Conservation (phyloP, 2,888 invertebrate genomes). For the Nasonovia ribisnigri region DNA sequence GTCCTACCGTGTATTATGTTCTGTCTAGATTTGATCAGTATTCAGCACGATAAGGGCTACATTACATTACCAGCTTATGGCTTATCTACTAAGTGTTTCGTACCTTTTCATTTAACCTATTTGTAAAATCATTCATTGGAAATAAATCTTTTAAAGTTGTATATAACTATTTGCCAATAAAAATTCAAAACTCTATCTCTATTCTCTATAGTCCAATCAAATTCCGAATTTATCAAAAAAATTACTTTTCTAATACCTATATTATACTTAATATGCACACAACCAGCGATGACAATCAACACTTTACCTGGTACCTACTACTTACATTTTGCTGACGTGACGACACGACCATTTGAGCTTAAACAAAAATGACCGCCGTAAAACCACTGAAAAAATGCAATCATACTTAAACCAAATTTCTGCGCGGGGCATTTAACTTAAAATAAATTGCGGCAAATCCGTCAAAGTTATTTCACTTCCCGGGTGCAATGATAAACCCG, state of each 20-base stretch:
- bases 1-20: not conserved
- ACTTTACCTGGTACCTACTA: not conserved
- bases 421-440: not conserved
- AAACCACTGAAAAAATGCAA: not conserved
- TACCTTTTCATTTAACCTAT: not conserved
- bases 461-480: not conserved
- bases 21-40: not conserved
- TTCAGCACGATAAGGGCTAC: not conserved
- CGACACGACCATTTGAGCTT: not conserved
- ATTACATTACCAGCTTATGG: not conserved
- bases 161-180: not conserved
- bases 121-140: not conserved
- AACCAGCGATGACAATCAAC: not conserved
- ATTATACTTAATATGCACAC: not conserved
- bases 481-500: not conserved
- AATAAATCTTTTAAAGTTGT: not conserved
- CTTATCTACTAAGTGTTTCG: not conserved
- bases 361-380: not conserved
- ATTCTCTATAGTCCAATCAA: not conserved
- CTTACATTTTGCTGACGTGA: not conserved
- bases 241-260: not conserved
- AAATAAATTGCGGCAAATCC: not conserved
- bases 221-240: not conserved
- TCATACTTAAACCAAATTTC: not conserved
- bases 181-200: not conserved